These are phyloP conservation scores for Bungarus multicinctus DNA, from an alignment of 2,113 vertebrate species.

Conservation along the genomic window DNA sequence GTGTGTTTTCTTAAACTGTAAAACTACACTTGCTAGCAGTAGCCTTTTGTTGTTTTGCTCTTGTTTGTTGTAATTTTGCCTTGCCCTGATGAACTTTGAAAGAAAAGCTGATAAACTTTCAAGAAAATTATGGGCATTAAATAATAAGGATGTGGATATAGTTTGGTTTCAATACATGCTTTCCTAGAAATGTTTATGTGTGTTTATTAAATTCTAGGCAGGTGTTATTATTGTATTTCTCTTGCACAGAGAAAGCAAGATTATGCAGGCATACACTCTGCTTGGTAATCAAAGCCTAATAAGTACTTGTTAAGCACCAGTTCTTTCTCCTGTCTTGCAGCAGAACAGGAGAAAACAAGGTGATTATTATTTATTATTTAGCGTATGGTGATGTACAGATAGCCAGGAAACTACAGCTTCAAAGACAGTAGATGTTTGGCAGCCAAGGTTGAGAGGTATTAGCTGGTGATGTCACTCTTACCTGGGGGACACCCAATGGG, in stretches of 20 bases:
- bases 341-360: neutral
- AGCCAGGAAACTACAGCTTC: too few species aligned
- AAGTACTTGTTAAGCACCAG: neutral
- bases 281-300: neutral
- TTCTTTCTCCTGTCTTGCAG: neutral
- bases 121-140: neutral
- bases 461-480: too few species aligned
- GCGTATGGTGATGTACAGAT: too few species aligned
- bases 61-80: neutral
- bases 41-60: neutral
- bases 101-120: neutral
- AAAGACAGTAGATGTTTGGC: too few species aligned
- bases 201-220: neutral
- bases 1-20: neutral
- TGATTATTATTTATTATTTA: neutral
- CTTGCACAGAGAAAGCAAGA: neutral
- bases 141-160: neutral
- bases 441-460: too few species aligned
- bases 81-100: neutral
- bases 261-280: neutral
- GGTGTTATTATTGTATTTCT: neutral
- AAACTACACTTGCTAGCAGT: neutral
- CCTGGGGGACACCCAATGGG: too few species aligned
- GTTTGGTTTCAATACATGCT: neutral
- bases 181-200: neutral